These are phyloP conservation scores for Misgurnus mizolepis DNA, from an alignment of 2,113 vertebrate species.

Conservation along the genomic window DNA sequence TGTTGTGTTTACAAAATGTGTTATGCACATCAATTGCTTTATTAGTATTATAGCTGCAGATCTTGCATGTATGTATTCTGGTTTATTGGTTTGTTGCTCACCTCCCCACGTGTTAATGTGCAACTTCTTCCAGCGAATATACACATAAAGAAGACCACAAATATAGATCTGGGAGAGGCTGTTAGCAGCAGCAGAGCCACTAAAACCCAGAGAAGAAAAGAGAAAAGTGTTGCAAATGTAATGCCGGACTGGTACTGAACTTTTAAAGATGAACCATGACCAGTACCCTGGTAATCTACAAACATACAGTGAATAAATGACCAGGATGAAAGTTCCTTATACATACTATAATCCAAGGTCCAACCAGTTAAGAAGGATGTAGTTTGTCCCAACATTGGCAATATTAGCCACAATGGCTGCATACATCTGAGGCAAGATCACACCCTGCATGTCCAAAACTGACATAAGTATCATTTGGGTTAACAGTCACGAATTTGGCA, in stretches of 20 bases:
- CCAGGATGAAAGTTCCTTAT: neutral
- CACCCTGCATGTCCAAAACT: conserved; percentile 73
- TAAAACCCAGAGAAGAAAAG: conserved; percentile 60
- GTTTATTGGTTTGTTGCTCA: conserved; percentile 55
- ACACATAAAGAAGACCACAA: conserved; percentile 75
- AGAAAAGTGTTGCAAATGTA: neutral
- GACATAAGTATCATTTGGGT: neutral
- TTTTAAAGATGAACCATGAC: neutral
- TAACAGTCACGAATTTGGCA: neutral
- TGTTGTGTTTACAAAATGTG: neutral
- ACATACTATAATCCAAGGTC: conserved; percentile 85
- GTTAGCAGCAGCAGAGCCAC: conserved; percentile 87
- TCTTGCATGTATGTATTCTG: neutral
- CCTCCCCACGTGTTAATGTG: conserved; percentile 84
- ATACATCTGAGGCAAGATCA: conserved; percentile 84
- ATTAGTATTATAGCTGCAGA: neutral
- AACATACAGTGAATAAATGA: neutral
- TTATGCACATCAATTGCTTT: neutral
- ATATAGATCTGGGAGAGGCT: conserved; percentile 76
- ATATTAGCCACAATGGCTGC: conserved; percentile 79
- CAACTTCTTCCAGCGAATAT: conserved; percentile 81
- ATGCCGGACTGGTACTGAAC: too few species aligned
- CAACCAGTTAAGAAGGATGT: conserved; percentile 78
- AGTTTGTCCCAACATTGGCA: conserved; percentile 82
- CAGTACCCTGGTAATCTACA: neutral